Percentiles rank a stretch among this genome's conserved stretches.
Conservation (phyloP, 2,113 vertebrate species). For the Delphinapterus leucas region DNA sequence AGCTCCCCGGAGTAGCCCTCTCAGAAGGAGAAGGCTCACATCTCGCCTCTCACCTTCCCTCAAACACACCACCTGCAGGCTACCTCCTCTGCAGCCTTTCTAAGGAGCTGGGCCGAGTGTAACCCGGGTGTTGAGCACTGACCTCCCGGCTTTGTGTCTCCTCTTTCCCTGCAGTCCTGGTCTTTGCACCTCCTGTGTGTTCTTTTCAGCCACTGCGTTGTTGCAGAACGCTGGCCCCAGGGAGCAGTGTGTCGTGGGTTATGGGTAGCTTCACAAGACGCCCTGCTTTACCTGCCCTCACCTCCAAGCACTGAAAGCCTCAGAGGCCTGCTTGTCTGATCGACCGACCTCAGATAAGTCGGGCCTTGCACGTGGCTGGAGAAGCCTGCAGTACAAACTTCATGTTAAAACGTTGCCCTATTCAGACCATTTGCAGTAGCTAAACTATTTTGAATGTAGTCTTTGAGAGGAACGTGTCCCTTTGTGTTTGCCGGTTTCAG, state of each 20-base stretch:
- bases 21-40: accelerated
- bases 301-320: neutral
- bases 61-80: too few species aligned
- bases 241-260: neutral
- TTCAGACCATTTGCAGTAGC: neutral
- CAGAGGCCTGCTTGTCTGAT: neutral
- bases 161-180: neutral
- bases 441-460: neutral
- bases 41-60: too few species aligned
- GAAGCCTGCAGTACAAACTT: neutral
- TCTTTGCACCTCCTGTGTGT: accelerated
- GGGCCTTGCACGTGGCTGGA: neutral
- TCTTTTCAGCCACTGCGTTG: neutral
- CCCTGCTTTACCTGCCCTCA: neutral
- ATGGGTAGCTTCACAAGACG: accelerated
- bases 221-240: neutral
- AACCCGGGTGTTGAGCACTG: neutral
- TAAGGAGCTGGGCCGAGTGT: neutral
- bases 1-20: neutral
- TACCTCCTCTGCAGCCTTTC: neutral
- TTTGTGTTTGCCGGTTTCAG: neutral
- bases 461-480: neutral
- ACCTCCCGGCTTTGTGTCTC: neutral
- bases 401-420: accelerated
- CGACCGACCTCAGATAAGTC: neutral